Base-by-base conservation (phyloP, 1,140 invertebrate genomes). In the Hylaeus anthracinus region DNA sequence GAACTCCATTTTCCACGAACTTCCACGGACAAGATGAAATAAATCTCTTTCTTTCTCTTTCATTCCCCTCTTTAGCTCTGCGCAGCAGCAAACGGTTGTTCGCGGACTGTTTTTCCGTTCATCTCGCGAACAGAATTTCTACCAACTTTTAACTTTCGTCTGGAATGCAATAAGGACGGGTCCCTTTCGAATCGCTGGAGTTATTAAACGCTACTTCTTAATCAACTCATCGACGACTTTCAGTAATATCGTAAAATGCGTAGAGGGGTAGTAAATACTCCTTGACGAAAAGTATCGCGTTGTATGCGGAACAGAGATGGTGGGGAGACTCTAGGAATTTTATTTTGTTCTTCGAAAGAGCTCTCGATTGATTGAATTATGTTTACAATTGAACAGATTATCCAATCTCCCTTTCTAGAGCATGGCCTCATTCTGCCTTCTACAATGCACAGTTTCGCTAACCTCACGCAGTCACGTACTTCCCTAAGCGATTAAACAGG, bases 111-210 rank as follows among this genome's bases (percentile, higher is more conserved):
- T 73, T 74, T 67, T 56, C 45, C 61, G 78, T 58, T n/a, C 74
- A 14, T 60, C 65, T 48, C 55, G 74, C 55, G 65, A 77, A 43
- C 66, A 51, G 37, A 71, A 48, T 69, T 60, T 63, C 56, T 48
- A 71, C 58, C 14, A 53, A 61, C 75, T 78, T 53, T 6, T 41
- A 78, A 78, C 75, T 72, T 69, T 8, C 15, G 61, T 61, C 75
- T 43, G 67, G 45, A 55, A 63, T 72, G 76, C 48, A 72, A 72
- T 72, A 64, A 64, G 14, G 67, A 43, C 45, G 26, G 39, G 58
- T 60, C 53, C 37, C 55, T 10, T 39, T 60, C 65, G 74, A 69
- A 60, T 64, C 56, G 74, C 37, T 41, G 14, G 51, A 63, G 43
- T 76, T 70, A 77, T 77, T 70, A 60, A 77, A 77, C 66, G 74